These are phyloP conservation scores for Neelides sp. DNA, from an alignment of 1,140 invertebrate genomes.

Conservation along the genomic window DNA sequence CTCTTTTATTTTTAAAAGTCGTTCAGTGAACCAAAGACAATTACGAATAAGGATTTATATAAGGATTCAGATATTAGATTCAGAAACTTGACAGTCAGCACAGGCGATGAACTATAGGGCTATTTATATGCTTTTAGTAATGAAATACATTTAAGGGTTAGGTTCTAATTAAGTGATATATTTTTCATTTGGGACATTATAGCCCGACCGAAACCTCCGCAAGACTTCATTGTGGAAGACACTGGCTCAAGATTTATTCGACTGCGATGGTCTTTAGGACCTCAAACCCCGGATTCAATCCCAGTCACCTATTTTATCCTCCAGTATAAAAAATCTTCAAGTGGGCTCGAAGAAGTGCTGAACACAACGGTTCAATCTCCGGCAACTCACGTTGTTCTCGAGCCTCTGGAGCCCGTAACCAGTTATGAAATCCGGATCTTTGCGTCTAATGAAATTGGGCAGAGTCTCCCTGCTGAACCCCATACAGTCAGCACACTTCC, in stretches of 20 bases:
- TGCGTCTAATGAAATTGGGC: slow-evolving; percentile 37
- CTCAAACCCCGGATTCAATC: not conserved
- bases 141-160: too few species aligned
- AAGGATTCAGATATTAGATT: too few species aligned
- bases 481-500: slow-evolving; percentile 23
- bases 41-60: too few species aligned
- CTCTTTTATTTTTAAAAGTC: too few species aligned
- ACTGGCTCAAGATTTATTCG: slow-evolving; percentile 28
- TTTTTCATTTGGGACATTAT: too few species aligned
- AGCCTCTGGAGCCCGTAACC: slow-evolving; percentile 34
- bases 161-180: not conserved
- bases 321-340: slow-evolving; percentile 24
- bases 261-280: slow-evolving; percentile 21
- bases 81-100: not conserved
- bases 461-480: slow-evolving; percentile 31
- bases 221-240: slow-evolving; percentile 27
- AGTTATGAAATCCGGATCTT: slow-evolving; percentile 35
- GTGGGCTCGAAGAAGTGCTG: slow-evolving; percentile 4
- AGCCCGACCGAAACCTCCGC: slow-evolving; percentile 23
- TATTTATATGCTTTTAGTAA: too few species aligned
- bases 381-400: slow-evolving; percentile 18
- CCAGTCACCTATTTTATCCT: slow-evolving; percentile 29
- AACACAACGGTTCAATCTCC: slow-evolving; percentile 24
- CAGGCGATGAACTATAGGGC: too few species aligned
- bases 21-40: too few species aligned